Base-by-base conservation (phyloP, 2,113 vertebrate species). In the Sinocyclocheilus anshuiensis region DNA sequence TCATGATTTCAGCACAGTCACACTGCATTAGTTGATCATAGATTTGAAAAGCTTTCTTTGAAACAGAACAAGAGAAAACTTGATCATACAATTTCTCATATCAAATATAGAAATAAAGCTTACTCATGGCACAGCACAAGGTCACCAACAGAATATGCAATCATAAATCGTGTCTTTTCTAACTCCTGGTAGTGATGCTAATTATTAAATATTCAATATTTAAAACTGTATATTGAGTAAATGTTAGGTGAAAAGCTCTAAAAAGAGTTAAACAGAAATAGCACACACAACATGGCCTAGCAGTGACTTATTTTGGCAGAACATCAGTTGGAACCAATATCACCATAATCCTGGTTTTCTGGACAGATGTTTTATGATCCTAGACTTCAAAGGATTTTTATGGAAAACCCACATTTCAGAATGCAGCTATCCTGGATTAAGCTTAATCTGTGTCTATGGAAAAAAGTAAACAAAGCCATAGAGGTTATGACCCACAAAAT, bases 341-440 rank as follows among this genome's bases (percentile, higher is more conserved):
- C 45, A 36, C 50, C 9, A 22, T 82, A 77, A 77, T 57, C 76
- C 76, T 2, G 15, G 26, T 16, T 33, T 77, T 57, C 50, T 33
- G 76, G 50, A 36, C 76, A 77, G 76, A 77, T 77, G 76, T 55
- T 77, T 57, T 29, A 55, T 18, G 16, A 57, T 77, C 26, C 26
- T 77, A 55, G 50, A 53, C 16, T 57, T 77, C 26, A 77, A 77
- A 55, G 50, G 76, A 55, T 33, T 77, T 77, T 22, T 57, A 77
- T 33, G 29, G 16, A 77, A 77, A 77, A 33, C 48, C 29, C 22
- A 74, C 4, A 76, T 29, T 77, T 77, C 16, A 36, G 26, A 77
- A 26, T 20, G 48, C 24, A 77, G 53, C 48, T 77, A 33, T 57
- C 7, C 76, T 77, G 50, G 50, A 77, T 77, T 57, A 29, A 55